These are phyloP conservation scores for Schizaphis graminum DNA, from an alignment of 2,888 invertebrate species.

Conservation along the genomic window DNA sequence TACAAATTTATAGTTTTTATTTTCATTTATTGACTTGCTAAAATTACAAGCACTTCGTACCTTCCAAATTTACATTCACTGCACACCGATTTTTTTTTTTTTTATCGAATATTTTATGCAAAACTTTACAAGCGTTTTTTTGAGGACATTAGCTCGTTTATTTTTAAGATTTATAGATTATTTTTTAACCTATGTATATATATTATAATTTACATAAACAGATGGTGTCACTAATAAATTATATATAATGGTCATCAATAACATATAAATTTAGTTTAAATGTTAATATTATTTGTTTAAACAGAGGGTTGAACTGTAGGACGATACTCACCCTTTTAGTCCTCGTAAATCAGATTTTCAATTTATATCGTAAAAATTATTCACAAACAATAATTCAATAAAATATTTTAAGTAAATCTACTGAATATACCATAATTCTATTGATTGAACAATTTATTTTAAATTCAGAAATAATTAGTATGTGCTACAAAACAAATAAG, in stretches of 20 bases:
- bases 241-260: conserved; percentile 45
- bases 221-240: conserved; percentile 58
- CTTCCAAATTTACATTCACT: conserved; percentile 16
- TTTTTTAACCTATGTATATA: conserved; percentile 24
- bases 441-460: neutral
- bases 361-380: conserved; percentile 45
- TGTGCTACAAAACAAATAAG: neutral
- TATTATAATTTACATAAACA: conserved; percentile 56
- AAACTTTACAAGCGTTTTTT: conserved; percentile 13
- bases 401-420: neutral
- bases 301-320: conserved; percentile 25
- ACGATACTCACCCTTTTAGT: conserved; percentile 21
- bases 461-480: neutral
- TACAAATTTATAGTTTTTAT: neutral
- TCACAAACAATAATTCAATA: conserved; percentile 32
- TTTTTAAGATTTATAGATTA: conserved; percentile 55
- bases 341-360: conserved; percentile 53
- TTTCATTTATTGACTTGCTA: neutral
- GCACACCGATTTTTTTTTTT: conserved; percentile 40
- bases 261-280: conserved; percentile 53
- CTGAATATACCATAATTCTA: neutral
- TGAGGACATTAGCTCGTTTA: conserved; percentile 38
- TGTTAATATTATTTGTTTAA: conserved; percentile 50
- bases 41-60: conserved; percentile 6
- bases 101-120: conserved; percentile 19